phyloP scores from a whole-genome alignment of 2,888 invertebrate genomes.

The Pseudeuparius sepicola region DNA sequence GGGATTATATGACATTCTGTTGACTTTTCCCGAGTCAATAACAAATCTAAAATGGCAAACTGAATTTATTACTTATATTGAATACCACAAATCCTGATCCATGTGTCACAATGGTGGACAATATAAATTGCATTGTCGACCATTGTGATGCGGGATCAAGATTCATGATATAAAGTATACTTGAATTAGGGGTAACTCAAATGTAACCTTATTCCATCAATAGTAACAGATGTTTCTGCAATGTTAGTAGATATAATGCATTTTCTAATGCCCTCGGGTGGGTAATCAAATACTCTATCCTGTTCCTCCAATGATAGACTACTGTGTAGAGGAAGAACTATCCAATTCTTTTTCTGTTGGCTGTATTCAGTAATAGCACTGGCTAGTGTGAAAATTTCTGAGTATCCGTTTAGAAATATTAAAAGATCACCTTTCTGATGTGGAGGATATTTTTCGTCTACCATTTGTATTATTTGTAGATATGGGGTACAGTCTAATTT shows the following conservation, averaged over 20 bases:
- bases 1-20: conserved; percentile 94
- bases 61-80: no score
- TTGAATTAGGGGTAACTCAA: no score
- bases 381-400: conserved; percentile 80
- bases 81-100: no score
- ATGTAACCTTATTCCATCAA: conserved; percentile 84
- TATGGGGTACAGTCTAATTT: conserved; percentile 90
- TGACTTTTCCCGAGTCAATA: conserved; percentile 84
- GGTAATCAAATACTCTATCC: conserved; percentile 91
- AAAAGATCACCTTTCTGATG: conserved; percentile 70
- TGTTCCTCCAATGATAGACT: conserved; percentile 88
- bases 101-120: no score
- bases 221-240: conserved; percentile 97
- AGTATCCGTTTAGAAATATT: conserved; percentile 85
- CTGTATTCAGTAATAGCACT: conserved; percentile 79
- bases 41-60: conserved; percentile 56
- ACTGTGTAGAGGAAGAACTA: conserved; percentile 86
- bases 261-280: conserved; percentile 89
- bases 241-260: conserved; percentile 98
- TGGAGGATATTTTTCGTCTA: conserved; percentile 76
- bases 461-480: conserved; percentile 81
- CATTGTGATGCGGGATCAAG: no score
- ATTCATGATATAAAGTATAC: no score
- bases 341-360: conserved; percentile 75
- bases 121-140: no score